phyloP scores from a whole-genome alignment of 1,140 invertebrate genomes.

The Laupala kohalensis region DNA sequence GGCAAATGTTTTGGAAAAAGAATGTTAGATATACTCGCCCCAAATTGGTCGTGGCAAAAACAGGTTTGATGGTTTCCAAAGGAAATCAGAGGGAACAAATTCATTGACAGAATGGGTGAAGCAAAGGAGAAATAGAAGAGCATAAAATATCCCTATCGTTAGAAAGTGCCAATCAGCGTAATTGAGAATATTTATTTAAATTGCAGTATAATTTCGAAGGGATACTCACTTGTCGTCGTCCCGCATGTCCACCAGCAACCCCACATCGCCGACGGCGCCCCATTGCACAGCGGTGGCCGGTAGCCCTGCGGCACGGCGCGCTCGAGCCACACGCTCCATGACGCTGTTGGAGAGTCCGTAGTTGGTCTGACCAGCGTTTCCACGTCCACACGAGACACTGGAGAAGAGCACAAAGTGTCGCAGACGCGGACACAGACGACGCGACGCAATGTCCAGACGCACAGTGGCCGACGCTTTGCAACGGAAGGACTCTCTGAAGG shows the following conservation, averaged over 20 bases:
- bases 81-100: too few relatives aligned
- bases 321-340: constrained; percentile 50
- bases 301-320: constrained; percentile 33
- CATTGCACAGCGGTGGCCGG: constrained; percentile 27
- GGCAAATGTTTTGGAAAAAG: too few relatives aligned
- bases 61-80: too few relatives aligned
- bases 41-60: too few relatives aligned
- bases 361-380: constrained; percentile 52
- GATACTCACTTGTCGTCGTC: constrained; percentile 63
- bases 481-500: neutral
- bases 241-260: constrained; percentile 64
- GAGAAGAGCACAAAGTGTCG: constrained; percentile 40
- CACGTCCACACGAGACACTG: constrained; percentile 37
- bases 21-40: too few relatives aligned
- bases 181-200: too few relatives aligned
- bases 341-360: constrained; percentile 52
- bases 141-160: too few relatives aligned
- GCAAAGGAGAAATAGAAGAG: too few relatives aligned
- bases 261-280: constrained; percentile 43
- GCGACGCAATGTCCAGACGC: constrained; percentile 34
- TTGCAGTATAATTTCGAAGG: too few relatives aligned
- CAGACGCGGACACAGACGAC: constrained; percentile 29
- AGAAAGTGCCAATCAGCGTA: too few relatives aligned
- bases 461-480: neutral
- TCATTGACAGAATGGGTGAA: too few relatives aligned